A percentile compares a stretch with the other conserved stretches of the same genome.
phyloP scores from a whole-genome alignment of 2,797 vertebrate species.

The Cheracebus regulus region DNA sequence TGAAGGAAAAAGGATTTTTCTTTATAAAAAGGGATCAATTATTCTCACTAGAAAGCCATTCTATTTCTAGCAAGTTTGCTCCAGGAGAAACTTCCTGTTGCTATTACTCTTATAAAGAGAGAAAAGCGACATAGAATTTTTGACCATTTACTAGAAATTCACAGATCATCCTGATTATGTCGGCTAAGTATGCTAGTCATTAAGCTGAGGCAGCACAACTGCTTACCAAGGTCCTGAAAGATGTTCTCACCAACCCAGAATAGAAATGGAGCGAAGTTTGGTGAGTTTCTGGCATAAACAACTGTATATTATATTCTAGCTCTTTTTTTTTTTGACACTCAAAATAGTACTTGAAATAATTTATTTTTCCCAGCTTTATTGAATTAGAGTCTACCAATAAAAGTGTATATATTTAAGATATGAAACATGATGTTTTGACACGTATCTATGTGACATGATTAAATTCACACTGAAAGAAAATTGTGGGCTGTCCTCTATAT shows the following conservation, averaged over 20 bases:
- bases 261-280: neutral
- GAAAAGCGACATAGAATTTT: neutral
- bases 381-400: neutral
- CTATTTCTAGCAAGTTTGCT: neutral
- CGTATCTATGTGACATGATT: neutral
- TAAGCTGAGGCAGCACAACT: neutral
- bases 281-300: neutral
- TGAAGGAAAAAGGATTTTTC: neutral
- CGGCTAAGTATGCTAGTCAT: neutral
- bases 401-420: neutral
- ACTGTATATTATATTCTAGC: neutral
- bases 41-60: neutral
- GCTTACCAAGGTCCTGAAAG: neutral
- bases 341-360: neutral
- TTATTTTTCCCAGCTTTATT: neutral
- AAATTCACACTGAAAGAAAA: neutral
- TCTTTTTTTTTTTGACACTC: neutral
- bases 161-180: neutral
- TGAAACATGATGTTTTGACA: neutral
- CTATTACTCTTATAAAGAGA: neutral
- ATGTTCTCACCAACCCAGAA: neutral
- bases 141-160: neutral
- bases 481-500: neutral
- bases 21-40: neutral
- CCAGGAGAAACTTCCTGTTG: neutral